phyloP scores from a whole-genome alignment of 2,797 vertebrate genomes.

The Odontamblyopus rebecca region DNA sequence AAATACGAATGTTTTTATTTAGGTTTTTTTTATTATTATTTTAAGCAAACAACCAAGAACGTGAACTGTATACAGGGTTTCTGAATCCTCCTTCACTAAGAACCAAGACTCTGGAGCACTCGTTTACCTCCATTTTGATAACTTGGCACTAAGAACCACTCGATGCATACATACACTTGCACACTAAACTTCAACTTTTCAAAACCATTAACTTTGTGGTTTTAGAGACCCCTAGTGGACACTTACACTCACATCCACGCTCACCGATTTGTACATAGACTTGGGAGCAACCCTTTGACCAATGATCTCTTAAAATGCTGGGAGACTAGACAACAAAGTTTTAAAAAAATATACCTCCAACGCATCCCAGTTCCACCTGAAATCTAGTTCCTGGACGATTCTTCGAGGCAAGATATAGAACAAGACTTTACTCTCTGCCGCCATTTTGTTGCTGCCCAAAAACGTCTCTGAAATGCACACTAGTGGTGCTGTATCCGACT shows the following conservation, averaged over 20 bases:
- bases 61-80: slow-evolving; percentile 79
- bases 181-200: slow-evolving; percentile 39
- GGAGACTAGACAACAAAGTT: slow-evolving; percentile 55
- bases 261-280: slow-evolving; percentile 73
- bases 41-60: slow-evolving; percentile 73
- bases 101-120: slow-evolving; percentile 70
- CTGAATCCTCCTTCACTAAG: slow-evolving; percentile 76
- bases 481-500: slow-evolving; percentile 42
- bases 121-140: slow-evolving; percentile 62
- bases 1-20: slow-evolving; percentile 61
- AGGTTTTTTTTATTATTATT: slow-evolving; percentile 34
- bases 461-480: slow-evolving; percentile 71
- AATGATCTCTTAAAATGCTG: slow-evolving; percentile 58
- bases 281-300: slow-evolving; percentile 54
- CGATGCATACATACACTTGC: slow-evolving; percentile 36
- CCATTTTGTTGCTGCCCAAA: slow-evolving; percentile 28
- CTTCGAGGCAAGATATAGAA: slow-evolving; percentile 50
- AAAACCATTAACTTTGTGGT: slow-evolving; percentile 43
- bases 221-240: slow-evolving; percentile 49
- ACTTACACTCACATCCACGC: slow-evolving; percentile 25
- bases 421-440: slow-evolving; percentile 30
- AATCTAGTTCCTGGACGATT: slow-evolving; percentile 47
- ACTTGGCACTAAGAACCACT: slow-evolving; percentile 64
- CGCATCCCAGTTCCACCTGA: slow-evolving; percentile 32
- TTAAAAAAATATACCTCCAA: slow-evolving; percentile 63